phyloP scores from a whole-genome alignment of 2,797 vertebrate species.

The Remorina albescens region DNA sequence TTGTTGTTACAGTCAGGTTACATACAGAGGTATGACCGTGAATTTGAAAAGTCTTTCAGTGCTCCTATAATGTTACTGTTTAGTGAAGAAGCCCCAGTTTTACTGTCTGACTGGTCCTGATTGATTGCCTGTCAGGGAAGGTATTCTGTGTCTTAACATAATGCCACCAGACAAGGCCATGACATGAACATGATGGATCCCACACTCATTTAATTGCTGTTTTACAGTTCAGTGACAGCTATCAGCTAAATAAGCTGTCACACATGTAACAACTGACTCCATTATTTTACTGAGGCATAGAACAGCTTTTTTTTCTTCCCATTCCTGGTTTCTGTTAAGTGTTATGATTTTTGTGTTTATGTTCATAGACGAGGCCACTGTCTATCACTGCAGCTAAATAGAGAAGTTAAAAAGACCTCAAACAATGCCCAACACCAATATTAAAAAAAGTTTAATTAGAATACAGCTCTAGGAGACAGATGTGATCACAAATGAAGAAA shows the following conservation, averaged over 20 bases:
- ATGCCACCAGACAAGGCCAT: slow-evolving; percentile 66
- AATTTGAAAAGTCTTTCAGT: slow-evolving; percentile 31
- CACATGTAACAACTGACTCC: slow-evolving; percentile 46
- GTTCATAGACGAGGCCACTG: neutral
- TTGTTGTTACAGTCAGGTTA: slow-evolving; percentile 6
- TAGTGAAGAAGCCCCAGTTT: slow-evolving; percentile 54
- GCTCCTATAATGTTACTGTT: slow-evolving; percentile 28
- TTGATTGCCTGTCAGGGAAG: slow-evolving; percentile 60
- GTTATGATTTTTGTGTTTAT: slow-evolving; percentile 13
- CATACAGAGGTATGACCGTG: slow-evolving; percentile 25
- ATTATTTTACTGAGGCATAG: slow-evolving; percentile 53
- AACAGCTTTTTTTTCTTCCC: slow-evolving; percentile 10
- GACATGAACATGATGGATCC: slow-evolving; percentile 70
- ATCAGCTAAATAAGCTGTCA: slow-evolving; percentile 76
- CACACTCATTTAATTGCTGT: slow-evolving; percentile 73
- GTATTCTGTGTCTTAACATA: slow-evolving; percentile 60
- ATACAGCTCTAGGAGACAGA: neutral
- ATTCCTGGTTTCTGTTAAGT: slow-evolving; percentile 12
- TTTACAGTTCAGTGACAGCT: slow-evolving; percentile 73
- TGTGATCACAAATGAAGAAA: neutral
- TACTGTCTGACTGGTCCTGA: slow-evolving; percentile 46
- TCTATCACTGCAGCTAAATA: neutral
- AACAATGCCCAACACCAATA: neutral
- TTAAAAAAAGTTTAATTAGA: neutral
- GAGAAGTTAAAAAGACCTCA: neutral